phyloP scores from a whole-genome alignment of 2,113 vertebrate genomes.

The Sinocyclocheilus grahami region DNA sequence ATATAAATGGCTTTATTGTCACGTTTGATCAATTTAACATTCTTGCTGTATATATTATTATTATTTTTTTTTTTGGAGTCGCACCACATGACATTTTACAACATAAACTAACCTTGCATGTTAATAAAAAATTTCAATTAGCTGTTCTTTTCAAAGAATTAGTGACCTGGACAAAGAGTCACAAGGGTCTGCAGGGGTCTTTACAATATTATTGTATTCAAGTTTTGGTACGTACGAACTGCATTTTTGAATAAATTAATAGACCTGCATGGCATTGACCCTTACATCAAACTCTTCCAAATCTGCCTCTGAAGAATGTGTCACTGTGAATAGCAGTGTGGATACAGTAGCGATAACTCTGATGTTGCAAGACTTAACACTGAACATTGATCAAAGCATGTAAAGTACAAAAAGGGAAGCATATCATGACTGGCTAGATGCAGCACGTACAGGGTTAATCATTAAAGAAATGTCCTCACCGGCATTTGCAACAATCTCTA shows the following conservation, averaged over 20 bases:
- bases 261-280: background rate
- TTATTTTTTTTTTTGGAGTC: no score
- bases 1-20: no score
- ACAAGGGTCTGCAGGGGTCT: background rate
- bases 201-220: background rate
- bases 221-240: background rate
- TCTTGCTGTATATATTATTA: no score
- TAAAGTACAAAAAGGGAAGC: constrained; percentile 3
- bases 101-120: background rate
- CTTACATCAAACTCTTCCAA: background rate
- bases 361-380: constrained; percentile 31
- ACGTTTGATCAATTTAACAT: no score
- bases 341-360: constrained; percentile 7
- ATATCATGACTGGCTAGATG: background rate
- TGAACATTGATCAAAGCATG: constrained; percentile 29
- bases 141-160: background rate
- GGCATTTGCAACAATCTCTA: constrained; percentile 72
- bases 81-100: background rate
- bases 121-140: no score
- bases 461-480: constrained; percentile 66
- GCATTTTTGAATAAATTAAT: background rate
- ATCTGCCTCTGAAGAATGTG: background rate
- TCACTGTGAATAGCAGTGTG: background rate
- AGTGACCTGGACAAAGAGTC: background rate
- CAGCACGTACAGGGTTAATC: constrained; percentile 10